Conservation (phyloP, 2,113 vertebrate genomes). For the Planiliza haematocheilus region DNA sequence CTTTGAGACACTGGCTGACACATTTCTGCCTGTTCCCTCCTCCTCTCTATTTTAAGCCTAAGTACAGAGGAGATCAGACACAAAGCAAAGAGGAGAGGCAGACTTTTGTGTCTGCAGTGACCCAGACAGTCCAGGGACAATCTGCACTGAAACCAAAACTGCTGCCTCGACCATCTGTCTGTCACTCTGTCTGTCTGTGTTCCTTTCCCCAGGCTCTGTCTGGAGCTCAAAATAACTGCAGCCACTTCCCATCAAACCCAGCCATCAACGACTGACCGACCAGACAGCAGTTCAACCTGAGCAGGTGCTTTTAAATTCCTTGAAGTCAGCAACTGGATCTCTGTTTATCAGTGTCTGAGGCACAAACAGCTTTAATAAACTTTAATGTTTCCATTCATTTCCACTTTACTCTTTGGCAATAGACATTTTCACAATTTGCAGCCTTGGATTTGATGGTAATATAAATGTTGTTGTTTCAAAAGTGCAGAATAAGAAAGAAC, state of each 20-base stretch:
- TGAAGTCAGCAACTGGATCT: not conserved
- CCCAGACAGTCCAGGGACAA: slow-evolving; percentile 31
- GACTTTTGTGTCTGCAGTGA: slow-evolving; percentile 26
- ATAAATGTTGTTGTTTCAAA: not conserved
- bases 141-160: slow-evolving; percentile 21
- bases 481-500: not conserved
- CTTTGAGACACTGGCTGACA: too few species aligned
- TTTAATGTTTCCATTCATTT: too few species aligned
- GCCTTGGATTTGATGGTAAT: not conserved
- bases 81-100: not conserved
- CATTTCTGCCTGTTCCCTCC: too few species aligned
- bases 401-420: too few species aligned
- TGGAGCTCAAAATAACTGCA: slow-evolving; percentile 4
- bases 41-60: not conserved
- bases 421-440: not conserved
- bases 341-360: not conserved
- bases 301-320: not conserved
- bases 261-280: not conserved
- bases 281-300: not conserved
- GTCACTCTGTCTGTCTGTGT: not conserved
- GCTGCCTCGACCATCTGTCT: slow-evolving; percentile 19
- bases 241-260: not conserved
- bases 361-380: not conserved
- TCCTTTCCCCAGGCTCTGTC: slow-evolving; percentile 6
- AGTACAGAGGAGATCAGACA: not conserved